Base-by-base conservation (phyloP, 2,797 vertebrate species). In the Discoglossus pictus region DNA sequence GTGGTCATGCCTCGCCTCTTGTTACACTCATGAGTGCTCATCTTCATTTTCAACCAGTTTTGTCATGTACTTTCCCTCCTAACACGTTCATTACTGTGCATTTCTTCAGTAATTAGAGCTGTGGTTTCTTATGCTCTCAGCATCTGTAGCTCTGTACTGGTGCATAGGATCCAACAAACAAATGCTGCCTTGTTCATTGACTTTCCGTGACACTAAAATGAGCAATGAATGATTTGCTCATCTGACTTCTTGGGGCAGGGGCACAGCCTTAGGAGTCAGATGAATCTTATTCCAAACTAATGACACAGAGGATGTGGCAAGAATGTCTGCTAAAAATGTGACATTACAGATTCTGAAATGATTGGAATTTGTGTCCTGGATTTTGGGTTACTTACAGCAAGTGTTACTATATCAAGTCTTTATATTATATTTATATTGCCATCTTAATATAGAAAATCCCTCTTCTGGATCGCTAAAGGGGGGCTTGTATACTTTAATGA, bases 171-270 rank as follows among this genome's bases (percentile, higher is more conserved):
- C n/a, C 21, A 23, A 13, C 12, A 38, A 27, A 23, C 54, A 67
- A 27, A 42, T 17, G 9, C 43, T 43, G 17, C 11, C 46, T 52
- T 59, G 55, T 42, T 60, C 7, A 21, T 31, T 23, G 18, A 52
- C 54, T 35, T 60, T 16, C 24, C 18, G 55, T 52, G 65, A 60
- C 55, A 51, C 13, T 43, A 7, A 47, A 36, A 42, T 66, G 40
- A 51, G 55, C 52, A 52, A 59, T 43, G 36, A 36, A 31, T 4
- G 27, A 4, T 38, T 17, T 51, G 8, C 25, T 51, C 48, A 51
- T 51, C 24, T 68, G 65, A 68, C 53, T 67, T 59, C 9, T 27
- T 40, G 35, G 35, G 39, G 61, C 25, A 44, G 8, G n/a, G 55
- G 20, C 20, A 27, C 43, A 23, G 65, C 47, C 46, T 36, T 23